Evolutionary conservation across 2,113 vertebrate genomes (phyloP).

Genomic region (Nestor notabilis): DNA sequence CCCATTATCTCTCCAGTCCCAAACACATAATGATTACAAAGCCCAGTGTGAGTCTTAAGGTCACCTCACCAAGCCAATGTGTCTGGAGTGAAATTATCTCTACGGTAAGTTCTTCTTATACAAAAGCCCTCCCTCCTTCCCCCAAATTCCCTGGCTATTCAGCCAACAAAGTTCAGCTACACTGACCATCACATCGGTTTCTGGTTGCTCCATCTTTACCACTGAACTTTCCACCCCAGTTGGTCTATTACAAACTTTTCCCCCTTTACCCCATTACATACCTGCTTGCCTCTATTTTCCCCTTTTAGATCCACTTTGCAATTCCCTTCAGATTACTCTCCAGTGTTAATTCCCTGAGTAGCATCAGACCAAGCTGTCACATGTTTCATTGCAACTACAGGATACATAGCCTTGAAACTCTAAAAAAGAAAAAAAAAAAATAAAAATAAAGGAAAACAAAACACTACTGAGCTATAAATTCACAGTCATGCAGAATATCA

Average conservation of each 20-base stretch:
- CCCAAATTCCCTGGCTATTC: rapidly evolving
- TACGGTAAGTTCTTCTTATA: background rate
- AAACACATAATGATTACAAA: background rate
- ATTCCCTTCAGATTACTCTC: background rate
- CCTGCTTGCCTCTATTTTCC: background rate
- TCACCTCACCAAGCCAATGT: background rate
- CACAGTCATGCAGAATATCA: background rate
- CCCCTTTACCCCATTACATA: rapidly evolving
- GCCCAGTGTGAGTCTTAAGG: background rate
- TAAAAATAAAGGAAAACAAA: background rate
- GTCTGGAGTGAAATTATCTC: background rate
- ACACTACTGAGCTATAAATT: background rate
- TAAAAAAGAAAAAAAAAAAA: background rate
- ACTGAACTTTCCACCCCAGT: background rate
- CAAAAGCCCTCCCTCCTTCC: background rate
- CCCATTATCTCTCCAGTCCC: background rate
- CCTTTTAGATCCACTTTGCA: background rate
- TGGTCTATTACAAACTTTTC: background rate
- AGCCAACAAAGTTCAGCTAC: background rate
- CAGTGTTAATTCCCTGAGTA: background rate
- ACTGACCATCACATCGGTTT: background rate
- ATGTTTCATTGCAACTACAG: background rate
- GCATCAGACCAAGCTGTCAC: background rate
- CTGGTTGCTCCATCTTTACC: background rate
- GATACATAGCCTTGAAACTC: background rate